Base-by-base conservation (phyloP, 2,888 invertebrate genomes). In the Lacanobia wlatinum region DNA sequence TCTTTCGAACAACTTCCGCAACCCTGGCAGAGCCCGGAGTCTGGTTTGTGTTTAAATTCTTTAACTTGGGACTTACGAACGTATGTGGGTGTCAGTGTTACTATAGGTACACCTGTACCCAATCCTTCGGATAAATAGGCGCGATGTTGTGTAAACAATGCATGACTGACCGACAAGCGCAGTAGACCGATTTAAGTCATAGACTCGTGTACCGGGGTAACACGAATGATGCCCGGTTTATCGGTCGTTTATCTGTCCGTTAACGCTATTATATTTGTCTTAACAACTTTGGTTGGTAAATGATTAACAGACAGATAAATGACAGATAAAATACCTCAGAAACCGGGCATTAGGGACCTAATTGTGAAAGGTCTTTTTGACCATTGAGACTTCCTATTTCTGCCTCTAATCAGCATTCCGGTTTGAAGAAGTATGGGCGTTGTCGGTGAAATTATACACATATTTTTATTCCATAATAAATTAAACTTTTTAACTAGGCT, bases 391-490 rank as follows among this genome's bases (percentile, higher is more conserved):
- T 53, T n/a, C 43, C 23, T 60, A 16, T 46, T 23, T 52, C 21
- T 16, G 18, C 3, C 28, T 58, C 8, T 21, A 21, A 23, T 18
- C 9, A 21, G 28, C 18, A n/a, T 46, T 73, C 53, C 8, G n/a
- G 61, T 73, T 73, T 70, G 18, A 55, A 23, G 34, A 10, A 12
- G 7, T 46, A 38, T 46, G 18, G 2, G 21, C 12, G 8, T 48
- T 38, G 8, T 48, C 46, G 23, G 23, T 56, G 70, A 56, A 46
- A 38, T 67, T 23, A 14, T 23, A 23, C 12, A n/a, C 12, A 14
- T 43, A 0, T 12, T 43, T 43, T 43, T 43, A 1, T 14, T 52
- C 18, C 18, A 23, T 53, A 5, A 6, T 53, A 14, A 53, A 53
- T 14, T 23, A 12, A 14, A 34, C 34, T 0, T 23, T 43, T 43